Percentiles rank a stretch among this genome's conserved stretches.
phyloP scores from a whole-genome alignment of 2,888 invertebrate species.

The Tachina grossa region DNA sequence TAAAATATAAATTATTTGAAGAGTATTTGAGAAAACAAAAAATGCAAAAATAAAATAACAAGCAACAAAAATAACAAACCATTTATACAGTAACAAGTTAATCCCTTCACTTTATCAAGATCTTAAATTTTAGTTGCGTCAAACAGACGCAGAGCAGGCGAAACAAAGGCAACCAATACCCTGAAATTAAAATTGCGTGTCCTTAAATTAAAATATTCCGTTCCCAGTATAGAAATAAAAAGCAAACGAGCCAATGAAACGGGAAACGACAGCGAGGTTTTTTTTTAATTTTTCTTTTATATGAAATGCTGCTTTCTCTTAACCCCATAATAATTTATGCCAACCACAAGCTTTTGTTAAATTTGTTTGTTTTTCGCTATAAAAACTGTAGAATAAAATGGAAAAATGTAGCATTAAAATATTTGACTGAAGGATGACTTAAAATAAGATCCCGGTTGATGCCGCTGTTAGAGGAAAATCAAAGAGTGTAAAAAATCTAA shows the following conservation, averaged over 20 bases:
- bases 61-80: conserved; percentile 42
- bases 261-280: conserved; percentile 15
- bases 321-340: conserved; percentile 69
- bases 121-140: conserved; percentile 23
- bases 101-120: conserved; percentile 67
- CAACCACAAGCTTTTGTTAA: conserved; percentile 57
- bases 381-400: conserved; percentile 1
- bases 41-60: not conserved
- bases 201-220: conserved; percentile 33
- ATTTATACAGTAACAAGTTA: conserved; percentile 64
- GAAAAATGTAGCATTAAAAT: conserved; percentile 43
- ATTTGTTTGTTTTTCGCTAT: not conserved
- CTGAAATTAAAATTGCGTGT: not conserved
- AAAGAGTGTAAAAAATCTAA: conserved; percentile 12
- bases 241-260: not conserved
- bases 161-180: conserved; percentile 31
- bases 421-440: conserved; percentile 55
- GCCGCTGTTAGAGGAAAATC: conserved; percentile 1
- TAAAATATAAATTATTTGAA: conserved; percentile 49
- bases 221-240: not conserved
- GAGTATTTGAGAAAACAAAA: conserved; percentile 31
- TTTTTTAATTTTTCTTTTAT: conserved; percentile 24
- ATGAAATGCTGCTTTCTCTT: conserved; percentile 64
- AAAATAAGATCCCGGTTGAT: conserved; percentile 22
- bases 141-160: conserved; percentile 24